Base-by-base conservation (phyloP, 1,140 invertebrate species). In the Cotesia typhae region DNA sequence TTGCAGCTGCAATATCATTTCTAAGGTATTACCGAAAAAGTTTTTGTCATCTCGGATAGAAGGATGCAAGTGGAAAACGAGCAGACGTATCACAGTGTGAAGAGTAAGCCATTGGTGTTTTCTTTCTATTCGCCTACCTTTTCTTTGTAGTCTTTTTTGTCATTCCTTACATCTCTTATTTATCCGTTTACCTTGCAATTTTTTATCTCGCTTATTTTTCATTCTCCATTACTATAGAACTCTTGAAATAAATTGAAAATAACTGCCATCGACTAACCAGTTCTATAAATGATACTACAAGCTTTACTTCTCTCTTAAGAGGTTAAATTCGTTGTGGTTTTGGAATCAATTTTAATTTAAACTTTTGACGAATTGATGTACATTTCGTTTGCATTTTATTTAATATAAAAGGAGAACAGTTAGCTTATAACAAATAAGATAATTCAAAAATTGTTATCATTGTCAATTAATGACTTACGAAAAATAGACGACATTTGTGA, bases 231-330 rank as follows among this genome's bases (percentile, higher is more conserved):
- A 71, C 70, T 41, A 72, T 60, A 67, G 61, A 64, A 55, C 52
- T 67, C 70, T 67, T 72, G 70, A 72, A 72, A 72, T 72, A 72
- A 72, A 72, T 72, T 72, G 70, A 72, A 72, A 72, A 72, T 67
- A 53, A 35, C 53, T 71, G 69, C 61, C 51, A 65, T 65, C 70
- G 60, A 61, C 70, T 51, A 66, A 37, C 70, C 66, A 63, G 51
- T 57, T 35, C 41, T 47, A 71, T 71, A 71, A 71, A 61, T 71
- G 69, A 71, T 71, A 71, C 69, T 55, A 5, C 28, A 28, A 28
- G 28, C 3, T 28, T 2, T 28, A 28, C 28, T 28, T 28, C 28
- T 28, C 28, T 28, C 28, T 28, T 28, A 28, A 28, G 1, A 28
- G 28, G 2, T 28, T 28, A 28, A 28, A 28, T 28, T 28, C 28